Evolutionary conservation across 2,888 invertebrate genomes (phyloP), one percentile per base, ranked within the genome.

Genomic region (Drosophila mayaguana): DNA sequence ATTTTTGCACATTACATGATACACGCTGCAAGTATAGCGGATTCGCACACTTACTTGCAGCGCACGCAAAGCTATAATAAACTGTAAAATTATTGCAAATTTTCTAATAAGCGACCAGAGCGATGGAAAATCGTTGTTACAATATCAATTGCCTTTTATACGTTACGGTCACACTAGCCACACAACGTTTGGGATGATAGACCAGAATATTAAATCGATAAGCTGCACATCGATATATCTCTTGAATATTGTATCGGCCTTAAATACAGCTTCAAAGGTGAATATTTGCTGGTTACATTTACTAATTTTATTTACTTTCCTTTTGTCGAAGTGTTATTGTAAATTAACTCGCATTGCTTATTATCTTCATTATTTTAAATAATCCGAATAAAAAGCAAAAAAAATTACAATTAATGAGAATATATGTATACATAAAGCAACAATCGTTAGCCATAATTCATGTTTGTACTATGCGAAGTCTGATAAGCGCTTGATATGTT

Each of bases 361-460:
- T 67, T 80, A 75, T 83, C 75, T 64, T 78, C 78, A 82, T 82
- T 87, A 88, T 86, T 90, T 89, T 80, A 76, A 88, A 90, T 90
- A 90, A 89, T 90, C 83, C 71, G 84, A 90, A 83, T 89, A 89
- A 90, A 90, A 90, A 78, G 88, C 87, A 88, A 84, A 81, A 64
- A n/a, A n/a, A 50, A 89, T 84, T 88, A 90, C 90, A 77, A 87
- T 76, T 89, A 90, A 85, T 90, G 87, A 90, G 87, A 90, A 87
- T 82, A 89, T 73, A 73, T 82, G 62, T 75, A 78, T 75, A 75
- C 71, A 75, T 78, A 88, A 80, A 70, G 77, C 63, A 79, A 83
- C 90, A 90, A 88, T 89, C 91, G 92, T 91, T 93, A 93, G 92
- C 93, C 93, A 87, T 92, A 93, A 88, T 93, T 93, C 92, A 93